Percentiles rank a stretch among this genome's conserved stretches.
phyloP scores from a whole-genome alignment of 64 coral and sea anemone genomes.

The Montipora cactus region DNA sequence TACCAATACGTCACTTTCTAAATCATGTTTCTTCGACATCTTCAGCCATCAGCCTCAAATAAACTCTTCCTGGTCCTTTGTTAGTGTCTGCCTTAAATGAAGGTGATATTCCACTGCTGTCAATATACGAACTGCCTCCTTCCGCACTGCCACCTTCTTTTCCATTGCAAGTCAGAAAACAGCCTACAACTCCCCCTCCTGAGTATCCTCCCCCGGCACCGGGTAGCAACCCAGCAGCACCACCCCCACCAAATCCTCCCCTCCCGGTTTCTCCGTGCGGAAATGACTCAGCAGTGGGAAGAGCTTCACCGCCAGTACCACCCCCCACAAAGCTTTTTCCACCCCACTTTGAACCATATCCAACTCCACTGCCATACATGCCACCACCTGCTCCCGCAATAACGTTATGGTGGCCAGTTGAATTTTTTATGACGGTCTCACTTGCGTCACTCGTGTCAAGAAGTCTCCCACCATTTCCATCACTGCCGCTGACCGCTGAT shows the following conservation, averaged over 20 bases:
- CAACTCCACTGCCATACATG: slow-evolving; percentile 71
- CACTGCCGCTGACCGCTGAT: slow-evolving; percentile 59
- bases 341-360: slow-evolving; percentile 73
- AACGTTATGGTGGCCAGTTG: slow-evolving; percentile 65
- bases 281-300: slow-evolving; percentile 25
- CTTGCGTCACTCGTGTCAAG: slow-evolving; percentile 48
- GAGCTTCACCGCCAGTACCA: slow-evolving; percentile 82
- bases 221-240: slow-evolving; percentile 85
- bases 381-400: slow-evolving; percentile 95
- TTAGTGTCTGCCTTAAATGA: slow-evolving; percentile 30
- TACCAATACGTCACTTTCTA: too few species aligned
- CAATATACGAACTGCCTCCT: slow-evolving; percentile 79
- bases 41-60: slow-evolving; percentile 42
- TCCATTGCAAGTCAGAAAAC: slow-evolving; percentile 82
- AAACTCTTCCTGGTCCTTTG: slow-evolving; percentile 68
- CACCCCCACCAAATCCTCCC: slow-evolving; percentile 97
- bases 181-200: slow-evolving; percentile 86
- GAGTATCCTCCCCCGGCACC: slow-evolving; percentile 95
- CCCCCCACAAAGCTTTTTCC: slow-evolving; percentile 87
- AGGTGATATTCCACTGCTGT: slow-evolving; percentile 61
- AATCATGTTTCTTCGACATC: slow-evolving; percentile 19
- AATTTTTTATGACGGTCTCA: slow-evolving; percentile 50
- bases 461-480: slow-evolving; percentile 80
- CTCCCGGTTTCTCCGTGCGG: slow-evolving; percentile 62
- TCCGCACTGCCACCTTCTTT: slow-evolving; percentile 72